These are phyloP conservation scores for Globodera rostochiensis DNA, from an alignment of 1,140 invertebrate genomes.

Conservation along the genomic window DNA sequence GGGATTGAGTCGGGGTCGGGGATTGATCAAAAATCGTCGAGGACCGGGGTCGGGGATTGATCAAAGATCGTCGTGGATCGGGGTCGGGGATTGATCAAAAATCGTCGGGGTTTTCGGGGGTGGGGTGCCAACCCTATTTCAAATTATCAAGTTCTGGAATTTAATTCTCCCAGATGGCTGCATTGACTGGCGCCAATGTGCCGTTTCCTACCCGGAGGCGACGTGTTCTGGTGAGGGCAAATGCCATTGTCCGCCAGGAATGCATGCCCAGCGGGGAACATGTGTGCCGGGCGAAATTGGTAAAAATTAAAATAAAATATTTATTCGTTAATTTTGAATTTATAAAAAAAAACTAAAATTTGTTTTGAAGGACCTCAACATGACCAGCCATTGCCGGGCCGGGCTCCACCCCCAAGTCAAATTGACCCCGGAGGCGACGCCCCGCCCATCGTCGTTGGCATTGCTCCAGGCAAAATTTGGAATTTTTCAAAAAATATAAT, in stretches of 20 bases:
- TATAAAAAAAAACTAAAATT: too few species aligned
- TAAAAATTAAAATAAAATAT: too few species aligned
- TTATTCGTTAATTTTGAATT: too few species aligned
- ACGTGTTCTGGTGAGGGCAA: constrained; percentile 28
- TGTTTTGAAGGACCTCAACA: not conserved
- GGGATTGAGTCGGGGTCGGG: too few species aligned
- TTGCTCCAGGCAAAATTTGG: constrained; percentile 26
- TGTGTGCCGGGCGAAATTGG: not conserved
- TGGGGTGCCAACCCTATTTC: too few species aligned
- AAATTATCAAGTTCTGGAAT: too few species aligned
- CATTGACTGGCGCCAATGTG: constrained; percentile 21
- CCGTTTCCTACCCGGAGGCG: constrained; percentile 14
- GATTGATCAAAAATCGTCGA: too few species aligned
- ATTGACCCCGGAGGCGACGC: not conserved
- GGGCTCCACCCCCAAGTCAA: not conserved
- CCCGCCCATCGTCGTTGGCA: constrained; percentile 22
- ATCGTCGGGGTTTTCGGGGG: too few species aligned
- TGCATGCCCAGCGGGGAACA: constrained; percentile 2
- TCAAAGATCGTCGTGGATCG: too few species aligned
- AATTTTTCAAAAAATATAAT: not conserved
- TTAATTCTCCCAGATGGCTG: constrained; percentile 13
- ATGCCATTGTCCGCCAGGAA: constrained; percentile 24
- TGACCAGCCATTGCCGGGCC: not conserved
- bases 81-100: too few species aligned
- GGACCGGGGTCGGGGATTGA: too few species aligned